Percentiles rank a stretch among this genome's conserved stretches.
Conservation (phyloP, 2,797 vertebrate species). For the Vultur gryphus region DNA sequence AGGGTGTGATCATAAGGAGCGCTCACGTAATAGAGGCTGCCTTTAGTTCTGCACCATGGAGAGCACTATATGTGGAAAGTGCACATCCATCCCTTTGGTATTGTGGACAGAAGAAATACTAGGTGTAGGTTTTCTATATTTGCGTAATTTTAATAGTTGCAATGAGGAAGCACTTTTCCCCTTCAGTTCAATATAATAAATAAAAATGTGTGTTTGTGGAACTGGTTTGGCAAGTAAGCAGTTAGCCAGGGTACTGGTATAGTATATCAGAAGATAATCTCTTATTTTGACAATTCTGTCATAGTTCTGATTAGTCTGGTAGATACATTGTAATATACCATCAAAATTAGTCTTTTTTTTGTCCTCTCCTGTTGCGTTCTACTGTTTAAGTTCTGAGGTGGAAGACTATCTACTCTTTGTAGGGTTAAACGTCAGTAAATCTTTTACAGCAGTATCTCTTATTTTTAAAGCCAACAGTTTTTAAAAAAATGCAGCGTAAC, state of each 20-base stretch:
- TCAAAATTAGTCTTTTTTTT: not conserved
- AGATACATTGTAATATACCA: not conserved
- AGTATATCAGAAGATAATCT: not conserved
- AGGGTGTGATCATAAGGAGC: not conserved
- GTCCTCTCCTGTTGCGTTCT: not conserved
- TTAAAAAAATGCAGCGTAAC: not conserved
- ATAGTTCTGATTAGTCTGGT: not conserved
- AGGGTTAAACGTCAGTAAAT: not conserved
- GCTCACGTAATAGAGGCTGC: rapidly evolving
- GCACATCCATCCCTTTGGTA: not conserved
- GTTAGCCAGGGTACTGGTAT: not conserved
- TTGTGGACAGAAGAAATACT: not conserved
- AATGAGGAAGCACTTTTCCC: not conserved
- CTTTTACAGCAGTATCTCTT: not conserved
- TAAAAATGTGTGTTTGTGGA: not conserved
- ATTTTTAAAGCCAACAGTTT: not conserved
- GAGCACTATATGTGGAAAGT: not conserved
- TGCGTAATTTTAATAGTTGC: not conserved
- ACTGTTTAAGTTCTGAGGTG: not conserved
- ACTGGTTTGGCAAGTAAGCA: not conserved
- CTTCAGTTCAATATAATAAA: not conserved
- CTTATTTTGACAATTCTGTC: not conserved
- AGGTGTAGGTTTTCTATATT: not conserved
- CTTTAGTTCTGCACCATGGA: not conserved
- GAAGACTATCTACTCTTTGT: not conserved